Percentiles rank a stretch among this genome's conserved stretches.
Evolutionary conservation across 2,888 invertebrate species (phyloP).

Genomic region (Pecten maximus): DNA sequence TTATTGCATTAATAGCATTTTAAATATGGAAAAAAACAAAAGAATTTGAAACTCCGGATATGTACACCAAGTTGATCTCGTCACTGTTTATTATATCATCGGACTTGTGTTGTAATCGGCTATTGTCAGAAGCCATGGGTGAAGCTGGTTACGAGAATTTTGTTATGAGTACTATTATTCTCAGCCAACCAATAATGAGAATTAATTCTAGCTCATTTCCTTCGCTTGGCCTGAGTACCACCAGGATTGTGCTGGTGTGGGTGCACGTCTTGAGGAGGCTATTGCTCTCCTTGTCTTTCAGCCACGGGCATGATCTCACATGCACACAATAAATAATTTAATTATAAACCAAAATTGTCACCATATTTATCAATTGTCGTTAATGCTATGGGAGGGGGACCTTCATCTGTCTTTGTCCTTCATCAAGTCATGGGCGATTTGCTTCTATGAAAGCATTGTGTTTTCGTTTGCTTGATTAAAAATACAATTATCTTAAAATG

Average conservation of each 20-base stretch:
- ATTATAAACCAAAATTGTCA: constrained; percentile 35
- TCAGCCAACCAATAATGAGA: constrained; percentile 5
- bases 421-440: constrained; percentile 20
- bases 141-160: constrained; percentile 25
- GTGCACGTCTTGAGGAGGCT: not conserved
- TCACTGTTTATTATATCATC: not conserved
- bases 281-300: not conserved
- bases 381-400: not conserved
- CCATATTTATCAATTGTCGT: constrained; percentile 29
- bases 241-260: not conserved
- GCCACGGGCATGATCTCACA: constrained; percentile 11
- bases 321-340: constrained; percentile 35
- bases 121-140: constrained; percentile 25
- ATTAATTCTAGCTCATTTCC: constrained; percentile 28
- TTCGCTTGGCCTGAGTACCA: not conserved
- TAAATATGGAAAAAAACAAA: not conserved
- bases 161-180: constrained; percentile 26
- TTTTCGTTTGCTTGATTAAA: constrained; percentile 35
- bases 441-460: constrained; percentile 30
- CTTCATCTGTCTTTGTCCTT: constrained; percentile 5
- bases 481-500: constrained; percentile 35
- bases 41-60: not conserved
- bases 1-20: not conserved
- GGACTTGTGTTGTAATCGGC: not conserved
- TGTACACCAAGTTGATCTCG: not conserved